Base-by-base conservation (phyloP, 2,888 invertebrate species). In the Acleris sparsana region DNA sequence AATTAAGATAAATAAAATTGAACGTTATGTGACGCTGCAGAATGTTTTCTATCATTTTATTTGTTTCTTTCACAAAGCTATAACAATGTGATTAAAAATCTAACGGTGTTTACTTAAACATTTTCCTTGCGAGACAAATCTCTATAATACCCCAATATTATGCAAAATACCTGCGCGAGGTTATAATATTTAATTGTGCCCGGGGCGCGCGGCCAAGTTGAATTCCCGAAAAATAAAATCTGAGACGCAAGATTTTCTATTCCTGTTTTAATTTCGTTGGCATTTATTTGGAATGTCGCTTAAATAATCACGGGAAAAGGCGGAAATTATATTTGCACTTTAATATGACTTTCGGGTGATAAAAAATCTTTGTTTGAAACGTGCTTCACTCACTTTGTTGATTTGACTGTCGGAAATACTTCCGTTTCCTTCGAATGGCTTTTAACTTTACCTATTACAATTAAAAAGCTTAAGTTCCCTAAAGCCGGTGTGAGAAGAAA, bases 111-210 rank as follows among this genome's bases (percentile, higher is more conserved):
- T 73, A 73, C 75, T 73, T 76, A 71, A 73, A 76, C 77, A 76
- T 80, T 82, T 78, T 73, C 71, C 71, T 73, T 75, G 68, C 62
- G 70, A 70, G 75, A 73, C 78, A 73, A 76, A 75, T 75, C 74
- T 73, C 77, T 80, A 78, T 75, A 75, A 78, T 73, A 71, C 77
- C 75, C 78, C 76, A 80, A 84, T 82, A 84, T 83, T 85, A 87
- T 85, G 85, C 82, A 85, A 86, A 87, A 65, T 65, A 65, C 65
- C 65, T 84, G 80, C 78, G 75, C 78, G 75, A 74, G 76, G 80
- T 79, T 79, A 81, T 87, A 82, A 84, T 80, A 79, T 86, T 85
- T 84, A 85, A 86, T 86, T 85, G 83, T 78, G 71, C 77, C 75
- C 78, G 70, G 72, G 76, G 72, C 75, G 70, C 69, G 49, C 53